Conservation (phyloP, 2,888 invertebrate genomes). For the Lasius fuliginosus region DNA sequence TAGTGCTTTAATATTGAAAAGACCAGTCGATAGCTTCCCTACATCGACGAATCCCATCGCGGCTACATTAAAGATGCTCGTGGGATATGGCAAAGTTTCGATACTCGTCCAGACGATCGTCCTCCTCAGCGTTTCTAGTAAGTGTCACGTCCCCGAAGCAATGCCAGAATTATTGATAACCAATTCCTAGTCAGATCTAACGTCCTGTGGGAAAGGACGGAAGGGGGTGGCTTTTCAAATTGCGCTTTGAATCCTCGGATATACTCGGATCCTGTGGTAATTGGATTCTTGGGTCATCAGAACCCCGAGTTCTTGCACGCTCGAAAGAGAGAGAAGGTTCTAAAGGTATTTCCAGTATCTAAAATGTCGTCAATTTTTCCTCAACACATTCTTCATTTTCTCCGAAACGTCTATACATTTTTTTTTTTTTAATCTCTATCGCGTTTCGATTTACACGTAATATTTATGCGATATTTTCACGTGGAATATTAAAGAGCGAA, state of each 20-base stretch:
- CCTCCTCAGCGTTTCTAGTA: slow-evolving; percentile 46
- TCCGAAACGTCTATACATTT: not conserved
- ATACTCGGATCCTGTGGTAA: slow-evolving; percentile 38
- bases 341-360: not conserved
- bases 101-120: slow-evolving; percentile 45
- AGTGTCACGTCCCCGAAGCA: slow-evolving; percentile 57
- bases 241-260: slow-evolving; percentile 51
- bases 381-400: not conserved
- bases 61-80: slow-evolving; percentile 50
- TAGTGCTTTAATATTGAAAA: slow-evolving; percentile 37
- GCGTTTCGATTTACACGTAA: not conserved
- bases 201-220: slow-evolving; percentile 19
- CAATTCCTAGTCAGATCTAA: slow-evolving; percentile 49
- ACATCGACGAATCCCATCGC: slow-evolving; percentile 9
- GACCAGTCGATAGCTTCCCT: not conserved
- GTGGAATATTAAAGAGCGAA: not conserved
- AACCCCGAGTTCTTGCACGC: slow-evolving; percentile 37
- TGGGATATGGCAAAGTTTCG: slow-evolving; percentile 51
- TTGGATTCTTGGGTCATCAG: slow-evolving; percentile 54
- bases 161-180: slow-evolving; percentile 61
- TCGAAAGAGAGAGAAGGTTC: slow-evolving; percentile 13
- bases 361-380: not conserved
- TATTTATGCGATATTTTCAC: not conserved
- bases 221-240: slow-evolving; percentile 47
- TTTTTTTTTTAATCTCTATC: not conserved